Evolutionary conservation across 2,113 vertebrate genomes (phyloP), one percentile per base, ranked within the genome.

Genomic region (Seriola quinqueradiata): DNA sequence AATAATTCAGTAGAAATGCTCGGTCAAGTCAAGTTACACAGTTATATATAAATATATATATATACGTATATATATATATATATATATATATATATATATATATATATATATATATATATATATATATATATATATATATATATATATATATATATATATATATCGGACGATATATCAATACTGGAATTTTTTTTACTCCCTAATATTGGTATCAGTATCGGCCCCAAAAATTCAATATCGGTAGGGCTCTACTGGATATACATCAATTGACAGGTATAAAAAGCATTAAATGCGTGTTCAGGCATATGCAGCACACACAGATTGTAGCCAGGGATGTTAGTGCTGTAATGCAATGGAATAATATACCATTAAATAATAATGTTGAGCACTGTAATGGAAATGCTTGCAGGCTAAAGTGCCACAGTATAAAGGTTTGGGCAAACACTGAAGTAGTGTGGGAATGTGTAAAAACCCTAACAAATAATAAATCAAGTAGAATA

Each of bases 401-500:
- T 68, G 48, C 36, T 70, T 68, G 44, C n/a, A 74, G 46, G 6
- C 12, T 36, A 71, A 80, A 69, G 63, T 81, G 54, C 40, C 78
- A 66, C 16, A 3, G 52, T 64, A 64, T 55, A 54, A 79, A 71
- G 32, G 70, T 81, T 70, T 75, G 59, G 66, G 65, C 14, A 69
- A 83, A 83, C 52, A 46, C 69, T 72, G 36, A 68, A 44, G 65
- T 67, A 58, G 32, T 61, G 70, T 48, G 71, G 44, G 59, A 79
- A 70, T 87, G 77, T 79, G 70, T 59, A 70, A 75, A 55, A 82
- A 83, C 48, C n/a, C 54, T 73, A 23, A 70, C 48, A 69, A 86
- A 82, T 68, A 84, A 80, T 82, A 64, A 80, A 74, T 85, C 64
- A 84, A 81, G 38, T 2, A 23, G 57, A 88, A 75, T 70, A 40